Evolutionary conservation across 2,888 invertebrate genomes (phyloP), one percentile per base, ranked within the genome.

Genomic region (Lasioglossum vierecki): DNA sequence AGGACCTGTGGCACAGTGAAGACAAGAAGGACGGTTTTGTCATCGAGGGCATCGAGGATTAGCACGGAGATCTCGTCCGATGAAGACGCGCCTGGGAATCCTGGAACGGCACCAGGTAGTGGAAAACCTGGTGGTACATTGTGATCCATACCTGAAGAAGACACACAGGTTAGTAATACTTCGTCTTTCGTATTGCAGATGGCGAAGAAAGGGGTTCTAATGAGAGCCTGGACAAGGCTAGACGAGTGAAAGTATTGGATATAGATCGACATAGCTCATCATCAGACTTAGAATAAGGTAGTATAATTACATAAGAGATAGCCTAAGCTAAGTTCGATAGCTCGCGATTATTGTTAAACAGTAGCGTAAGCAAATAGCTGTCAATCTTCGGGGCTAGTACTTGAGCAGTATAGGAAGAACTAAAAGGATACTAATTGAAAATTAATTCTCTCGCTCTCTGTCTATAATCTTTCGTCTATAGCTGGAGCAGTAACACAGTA

Each of bases 1-100:
- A 98, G 96, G 2, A 98, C 96, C 35, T 97, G 96, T 0, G 98
- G 98, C 15, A 98, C 97, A 5, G 97, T 97, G 94, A 98, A 98
- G 18, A 98, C 96, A 93, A 98, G 96, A 88, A 98, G 97, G 13
- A 98, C 97, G 49, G 98, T 97, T 35, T 97, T 97, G 0, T 98
- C 97, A 89, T 98, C 97, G 82, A 98, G 96, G 4, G 98, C 97
- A 94, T 98, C 97, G 88, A 98, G 93, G 0, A 96, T 96, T 75
- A 96, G 96, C 26, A 96, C 96, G 22, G 95, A 94, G 76, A 96
- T 95, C 88, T 96, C 96, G 88, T 96, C 96, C 83, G 93, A 90
- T 83, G 93, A 80, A 71, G 91, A 83, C 57, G 91, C 91, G 13
- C 80, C 84, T 11, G 90, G 86, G 75, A 91, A 92, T 73, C 90